Percentiles rank a stretch among this genome's conserved stretches.
These are phyloP conservation scores for Quadriops clusia DNA, from an alignment of 2,888 invertebrate species.

Conservation along the genomic window DNA sequence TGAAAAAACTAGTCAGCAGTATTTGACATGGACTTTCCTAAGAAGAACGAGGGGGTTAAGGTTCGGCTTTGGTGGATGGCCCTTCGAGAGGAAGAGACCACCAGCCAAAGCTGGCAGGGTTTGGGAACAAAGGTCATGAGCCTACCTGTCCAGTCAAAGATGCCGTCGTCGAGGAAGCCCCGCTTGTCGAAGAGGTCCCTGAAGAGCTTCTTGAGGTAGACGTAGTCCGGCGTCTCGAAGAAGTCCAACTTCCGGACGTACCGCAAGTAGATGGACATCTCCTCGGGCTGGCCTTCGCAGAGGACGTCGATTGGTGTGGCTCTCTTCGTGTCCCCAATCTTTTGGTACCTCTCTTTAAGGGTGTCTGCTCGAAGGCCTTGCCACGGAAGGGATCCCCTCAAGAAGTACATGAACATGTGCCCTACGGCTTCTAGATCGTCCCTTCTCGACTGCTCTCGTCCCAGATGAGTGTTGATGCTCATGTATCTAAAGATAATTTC, in stretches of 20 bases:
- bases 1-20: no score
- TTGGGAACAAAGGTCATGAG: no score
- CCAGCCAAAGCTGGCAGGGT: no score
- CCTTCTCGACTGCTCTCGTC: slow-evolving; percentile 95
- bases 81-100: no score
- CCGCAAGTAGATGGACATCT: slow-evolving; percentile 91
- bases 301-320: slow-evolving; percentile 95
- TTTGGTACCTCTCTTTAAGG: slow-evolving; percentile 62
- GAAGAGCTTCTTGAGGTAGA: slow-evolving; percentile 91
- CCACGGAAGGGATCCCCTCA: slow-evolving; percentile 98
- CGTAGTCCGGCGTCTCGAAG: slow-evolving; percentile 99
- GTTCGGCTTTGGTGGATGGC: no score
- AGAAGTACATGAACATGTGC: slow-evolving; percentile 99
- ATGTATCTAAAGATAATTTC: no score
- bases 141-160: slow-evolving; percentile 85
- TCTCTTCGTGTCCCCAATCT: slow-evolving; percentile 99
- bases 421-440: slow-evolving; percentile 99
- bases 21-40: no score
- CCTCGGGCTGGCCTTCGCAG: slow-evolving; percentile 83
- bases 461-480: slow-evolving; percentile 99
- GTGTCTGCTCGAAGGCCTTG: slow-evolving; percentile 79
- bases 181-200: slow-evolving; percentile 80
- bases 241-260: slow-evolving; percentile 95
- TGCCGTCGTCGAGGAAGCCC: slow-evolving; percentile 78
- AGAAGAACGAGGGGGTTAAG: no score